phyloP scores from a whole-genome alignment of 2,888 invertebrate species.

The Drosophila silvestris region DNA sequence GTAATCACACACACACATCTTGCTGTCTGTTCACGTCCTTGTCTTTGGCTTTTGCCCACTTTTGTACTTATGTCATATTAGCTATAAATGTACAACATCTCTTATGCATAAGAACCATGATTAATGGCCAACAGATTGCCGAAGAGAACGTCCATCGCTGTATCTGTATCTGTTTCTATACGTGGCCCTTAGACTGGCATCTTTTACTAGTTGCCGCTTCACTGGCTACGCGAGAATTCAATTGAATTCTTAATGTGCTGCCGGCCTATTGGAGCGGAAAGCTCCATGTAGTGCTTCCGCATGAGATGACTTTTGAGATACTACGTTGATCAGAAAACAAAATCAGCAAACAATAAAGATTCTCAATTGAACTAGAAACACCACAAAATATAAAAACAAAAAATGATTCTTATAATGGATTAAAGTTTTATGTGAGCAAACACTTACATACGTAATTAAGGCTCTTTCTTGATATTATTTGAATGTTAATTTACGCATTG shows the following conservation, averaged over 20 bases:
- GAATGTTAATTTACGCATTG: background rate
- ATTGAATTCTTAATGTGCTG: conserved; percentile 67
- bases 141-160: conserved; percentile 22
- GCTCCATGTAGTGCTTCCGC: conserved; percentile 64
- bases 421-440: background rate
- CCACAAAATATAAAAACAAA: background rate
- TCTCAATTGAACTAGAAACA: background rate
- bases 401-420: conserved; percentile 11
- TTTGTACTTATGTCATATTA: conserved; percentile 81
- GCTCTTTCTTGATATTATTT: background rate
- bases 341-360: conserved; percentile 26
- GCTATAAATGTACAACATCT: conserved; percentile 75
- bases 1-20: conserved; percentile 27
- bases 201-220: conserved; percentile 67
- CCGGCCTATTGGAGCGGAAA: conserved; percentile 78
- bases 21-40: conserved; percentile 35
- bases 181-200: conserved; percentile 43
- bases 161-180: conserved; percentile 15
- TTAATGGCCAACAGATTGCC: conserved; percentile 67
- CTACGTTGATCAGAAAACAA: conserved; percentile 28
- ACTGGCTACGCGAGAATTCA: conserved; percentile 50
- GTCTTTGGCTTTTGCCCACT: conserved; percentile 72
- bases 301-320: conserved; percentile 20
- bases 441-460: background rate
- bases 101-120: conserved; percentile 66